Evolutionary conservation across 2,113 vertebrate species (phyloP).

Genomic region (Martes martes): DNA sequence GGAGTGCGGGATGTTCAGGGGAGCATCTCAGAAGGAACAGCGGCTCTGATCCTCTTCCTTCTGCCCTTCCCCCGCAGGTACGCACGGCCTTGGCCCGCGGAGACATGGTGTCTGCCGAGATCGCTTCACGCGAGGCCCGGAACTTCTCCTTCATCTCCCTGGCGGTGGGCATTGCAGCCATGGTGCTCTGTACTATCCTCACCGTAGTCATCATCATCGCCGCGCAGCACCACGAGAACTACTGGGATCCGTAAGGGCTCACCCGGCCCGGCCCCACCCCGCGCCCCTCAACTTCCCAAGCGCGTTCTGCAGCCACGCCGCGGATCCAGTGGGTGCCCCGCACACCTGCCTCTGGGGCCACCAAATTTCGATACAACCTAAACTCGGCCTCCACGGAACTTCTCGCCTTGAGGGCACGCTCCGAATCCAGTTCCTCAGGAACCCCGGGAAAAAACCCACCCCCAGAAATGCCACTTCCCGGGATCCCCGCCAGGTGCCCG

Average conservation of each 20-base stretch:
- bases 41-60: background rate
- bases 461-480: background rate
- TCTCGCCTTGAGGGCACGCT: slow-evolving; percentile 21
- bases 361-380: background rate
- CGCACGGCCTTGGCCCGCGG: slow-evolving; percentile 92
- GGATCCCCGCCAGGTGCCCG: background rate
- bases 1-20: background rate
- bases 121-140: slow-evolving; percentile 93
- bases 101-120: slow-evolving; percentile 94
- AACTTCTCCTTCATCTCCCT: slow-evolving; percentile 98
- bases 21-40: background rate
- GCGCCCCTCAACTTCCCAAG: slow-evolving; percentile 29
- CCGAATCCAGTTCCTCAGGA: slow-evolving; percentile 63
- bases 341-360: background rate
- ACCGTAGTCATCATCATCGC: slow-evolving; percentile 97
- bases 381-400: slow-evolving; percentile 34
- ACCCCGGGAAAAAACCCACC: background rate
- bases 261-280: background rate
- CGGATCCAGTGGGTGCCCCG: background rate
- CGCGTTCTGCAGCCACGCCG: background rate
- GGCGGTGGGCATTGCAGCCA: slow-evolving; percentile 94
- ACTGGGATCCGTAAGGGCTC: slow-evolving; percentile 89
- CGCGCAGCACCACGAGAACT: slow-evolving; percentile 94
- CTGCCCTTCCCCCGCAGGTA: slow-evolving; percentile 80
- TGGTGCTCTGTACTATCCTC: slow-evolving; percentile 95